phyloP scores from a whole-genome alignment of 2,797 vertebrate genomes.

The Crenuchus spilurus region DNA sequence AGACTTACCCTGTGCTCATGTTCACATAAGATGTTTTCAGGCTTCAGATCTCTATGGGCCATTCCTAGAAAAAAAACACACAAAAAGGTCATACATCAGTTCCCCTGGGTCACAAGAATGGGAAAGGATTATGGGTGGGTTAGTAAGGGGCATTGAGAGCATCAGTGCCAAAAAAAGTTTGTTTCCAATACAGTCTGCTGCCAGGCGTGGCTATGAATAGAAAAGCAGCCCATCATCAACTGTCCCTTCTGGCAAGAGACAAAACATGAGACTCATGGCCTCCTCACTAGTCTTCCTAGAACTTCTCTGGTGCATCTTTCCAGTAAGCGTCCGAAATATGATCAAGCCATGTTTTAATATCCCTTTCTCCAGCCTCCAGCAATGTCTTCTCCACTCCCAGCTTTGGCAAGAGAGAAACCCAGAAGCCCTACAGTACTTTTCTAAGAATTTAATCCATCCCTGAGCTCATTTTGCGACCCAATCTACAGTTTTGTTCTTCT shows the following conservation, averaged over 20 bases:
- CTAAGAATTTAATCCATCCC: too few relatives aligned
- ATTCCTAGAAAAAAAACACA: constrained; percentile 79
- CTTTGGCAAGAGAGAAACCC: neutral
- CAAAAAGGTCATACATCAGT: constrained; percentile 24
- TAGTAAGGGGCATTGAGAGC: constrained; percentile 5
- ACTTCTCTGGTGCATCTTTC: constrained; percentile 4
- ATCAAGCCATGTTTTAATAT: constrained; percentile 18
- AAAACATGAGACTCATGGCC: constrained; percentile 1
- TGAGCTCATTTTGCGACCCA: too few relatives aligned
- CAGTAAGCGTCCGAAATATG: constrained; percentile 17
- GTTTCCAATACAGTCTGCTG: constrained; percentile 46
- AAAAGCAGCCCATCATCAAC: constrained; percentile 10
- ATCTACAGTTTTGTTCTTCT: too few relatives aligned
- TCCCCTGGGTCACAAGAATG: constrained; percentile 7
- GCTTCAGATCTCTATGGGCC: constrained; percentile 95
- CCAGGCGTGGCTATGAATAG: constrained; percentile 45
- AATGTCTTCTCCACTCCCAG: neutral
- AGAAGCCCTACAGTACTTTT: neutral
- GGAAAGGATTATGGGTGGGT: neutral
- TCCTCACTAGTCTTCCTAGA: constrained; percentile 22
- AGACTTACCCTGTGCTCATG: constrained; percentile 86
- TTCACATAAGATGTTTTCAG: constrained; percentile 97
- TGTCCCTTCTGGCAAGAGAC: constrained; percentile 3
- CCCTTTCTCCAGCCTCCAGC: neutral
- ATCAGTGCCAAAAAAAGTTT: constrained; percentile 1